Percentiles rank a stretch among this genome's conserved stretches.
Conservation (phyloP, 2,797 vertebrate species). For the Denticeps clupeoides region DNA sequence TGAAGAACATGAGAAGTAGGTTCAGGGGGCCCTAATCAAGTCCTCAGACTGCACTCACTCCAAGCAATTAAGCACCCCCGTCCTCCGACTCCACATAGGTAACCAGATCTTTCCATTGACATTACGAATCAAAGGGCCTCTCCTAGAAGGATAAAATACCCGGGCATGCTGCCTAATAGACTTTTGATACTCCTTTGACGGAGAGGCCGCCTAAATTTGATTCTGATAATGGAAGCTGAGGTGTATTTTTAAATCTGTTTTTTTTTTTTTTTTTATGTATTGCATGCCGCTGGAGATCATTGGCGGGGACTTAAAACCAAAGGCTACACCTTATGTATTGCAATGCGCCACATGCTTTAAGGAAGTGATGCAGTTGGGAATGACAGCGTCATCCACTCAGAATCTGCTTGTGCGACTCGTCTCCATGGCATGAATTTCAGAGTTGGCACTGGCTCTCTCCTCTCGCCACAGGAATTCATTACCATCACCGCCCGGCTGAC, state of each 20-base stretch:
- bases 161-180: conserved; percentile 36
- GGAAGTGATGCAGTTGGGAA: conserved; percentile 23
- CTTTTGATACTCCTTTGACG: conserved; percentile 7
- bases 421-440: conserved; percentile 41
- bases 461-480: conserved; percentile 61
- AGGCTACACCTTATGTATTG: conserved; percentile 27
- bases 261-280: neutral
- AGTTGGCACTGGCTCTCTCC: conserved; percentile 43
- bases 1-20: conserved; percentile 70
- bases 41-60: conserved; percentile 59
- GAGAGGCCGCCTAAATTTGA: too few relatives aligned
- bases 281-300: conserved; percentile 28
- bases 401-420: conserved; percentile 36
- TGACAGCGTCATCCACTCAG: conserved; percentile 22
- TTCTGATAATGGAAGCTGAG: too few relatives aligned
- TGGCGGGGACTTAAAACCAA: conserved; percentile 37
- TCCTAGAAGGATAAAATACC: conserved; percentile 57
- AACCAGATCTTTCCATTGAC: conserved; percentile 11
- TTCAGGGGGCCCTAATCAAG: conserved; percentile 67
- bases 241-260: too few relatives aligned
- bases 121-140: conserved; percentile 59
- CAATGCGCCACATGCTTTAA: conserved; percentile 23
- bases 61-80: conserved; percentile 63
- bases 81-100: conserved; percentile 46
- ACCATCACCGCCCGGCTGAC: conserved; percentile 54